These are phyloP conservation scores for Netelia melanura DNA, from an alignment of 2,888 invertebrate genomes.

Conservation along the genomic window DNA sequence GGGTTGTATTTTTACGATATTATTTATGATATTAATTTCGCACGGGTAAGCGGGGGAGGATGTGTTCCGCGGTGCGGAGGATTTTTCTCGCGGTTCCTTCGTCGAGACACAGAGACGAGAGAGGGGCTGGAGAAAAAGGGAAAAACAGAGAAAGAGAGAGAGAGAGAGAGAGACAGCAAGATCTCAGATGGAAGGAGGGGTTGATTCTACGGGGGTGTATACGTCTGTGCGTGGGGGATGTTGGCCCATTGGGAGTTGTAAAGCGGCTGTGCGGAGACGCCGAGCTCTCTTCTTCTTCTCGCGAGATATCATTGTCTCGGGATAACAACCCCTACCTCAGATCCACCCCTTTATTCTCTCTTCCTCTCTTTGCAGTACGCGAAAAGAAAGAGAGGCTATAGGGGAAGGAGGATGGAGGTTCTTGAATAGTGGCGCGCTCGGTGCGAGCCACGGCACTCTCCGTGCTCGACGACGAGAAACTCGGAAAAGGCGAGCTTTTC, in stretches of 20 bases:
- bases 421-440: conserved; percentile 80
- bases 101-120: conserved; percentile 27
- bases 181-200: conserved; percentile 16
- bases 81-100: conserved; percentile 48
- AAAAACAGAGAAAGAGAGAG: conserved; percentile 8
- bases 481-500: conserved; percentile 67
- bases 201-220: conserved; percentile 58
- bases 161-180: conserved; percentile 4
- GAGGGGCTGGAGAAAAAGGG: conserved; percentile 26
- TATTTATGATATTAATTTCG: conserved; percentile 85
- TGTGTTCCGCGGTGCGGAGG: not conserved
- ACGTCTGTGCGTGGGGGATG: conserved; percentile 7
- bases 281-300: conserved; percentile 76
- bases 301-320: conserved; percentile 84
- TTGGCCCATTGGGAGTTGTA: conserved; percentile 82
- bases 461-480: conserved; percentile 57
- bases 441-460: conserved; percentile 66
- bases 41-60: conserved; percentile 72
- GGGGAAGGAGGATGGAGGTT: conserved; percentile 63
- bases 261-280: conserved; percentile 75
- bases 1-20: conserved; percentile 82
- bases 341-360: conserved; percentile 55
- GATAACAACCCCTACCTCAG: conserved; percentile 66
- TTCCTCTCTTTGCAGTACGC: conserved; percentile 50
- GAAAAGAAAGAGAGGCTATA: conserved; percentile 58